These are phyloP conservation scores for Caiman crocodilus DNA, from an alignment of 2,797 vertebrate species.

Conservation along the genomic window DNA sequence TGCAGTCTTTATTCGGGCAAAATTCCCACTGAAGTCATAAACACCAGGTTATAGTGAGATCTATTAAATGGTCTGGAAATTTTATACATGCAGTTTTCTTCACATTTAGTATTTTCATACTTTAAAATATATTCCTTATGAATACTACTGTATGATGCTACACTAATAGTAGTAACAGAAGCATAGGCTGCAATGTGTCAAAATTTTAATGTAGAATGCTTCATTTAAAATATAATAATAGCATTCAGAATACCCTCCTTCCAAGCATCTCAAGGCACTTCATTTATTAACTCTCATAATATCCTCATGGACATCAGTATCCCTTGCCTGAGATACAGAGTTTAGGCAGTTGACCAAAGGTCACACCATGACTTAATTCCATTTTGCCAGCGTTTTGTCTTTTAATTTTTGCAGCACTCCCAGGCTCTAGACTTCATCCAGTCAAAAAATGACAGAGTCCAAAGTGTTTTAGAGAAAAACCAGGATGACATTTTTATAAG, in stretches of 20 bases:
- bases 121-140: neutral
- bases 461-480: neutral
- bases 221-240: neutral
- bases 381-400: neutral
- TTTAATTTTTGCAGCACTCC: neutral
- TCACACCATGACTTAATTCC: neutral
- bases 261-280: slow-evolving; percentile 8
- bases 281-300: neutral
- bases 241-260: neutral
- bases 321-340: neutral
- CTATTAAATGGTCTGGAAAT: neutral
- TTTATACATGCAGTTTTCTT: neutral
- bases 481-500: neutral
- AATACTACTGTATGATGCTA: neutral
- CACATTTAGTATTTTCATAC: neutral
- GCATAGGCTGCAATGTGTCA: neutral
- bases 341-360: neutral
- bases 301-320: neutral
- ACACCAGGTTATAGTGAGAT: neutral
- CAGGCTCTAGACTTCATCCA: neutral
- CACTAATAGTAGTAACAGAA: neutral
- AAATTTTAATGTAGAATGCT: neutral
- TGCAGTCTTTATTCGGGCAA: slow-evolving; percentile 19
- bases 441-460: neutral
- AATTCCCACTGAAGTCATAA: neutral